Evolutionary conservation across 2,113 vertebrate species (phyloP).

Genomic region (Leuciscus idus): DNA sequence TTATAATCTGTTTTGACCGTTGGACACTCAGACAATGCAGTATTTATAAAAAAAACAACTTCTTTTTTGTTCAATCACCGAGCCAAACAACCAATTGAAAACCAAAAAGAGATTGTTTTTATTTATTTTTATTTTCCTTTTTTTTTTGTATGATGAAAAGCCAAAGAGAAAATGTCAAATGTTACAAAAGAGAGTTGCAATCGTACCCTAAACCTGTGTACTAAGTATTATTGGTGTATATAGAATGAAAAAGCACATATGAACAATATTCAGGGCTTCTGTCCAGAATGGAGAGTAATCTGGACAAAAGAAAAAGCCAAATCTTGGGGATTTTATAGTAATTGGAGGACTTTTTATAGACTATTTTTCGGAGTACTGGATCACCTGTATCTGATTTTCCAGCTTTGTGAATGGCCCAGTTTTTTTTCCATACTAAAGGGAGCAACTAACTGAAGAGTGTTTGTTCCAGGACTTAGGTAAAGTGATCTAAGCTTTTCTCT

Average conservation of each 20-base stretch:
- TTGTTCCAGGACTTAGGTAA: slow-evolving; percentile 64
- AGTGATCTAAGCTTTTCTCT: slow-evolving; percentile 65
- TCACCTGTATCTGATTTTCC: slow-evolving; percentile 64
- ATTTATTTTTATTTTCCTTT: slow-evolving; percentile 67
- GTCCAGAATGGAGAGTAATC: slow-evolving; percentile 70
- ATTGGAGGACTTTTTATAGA: slow-evolving; percentile 58
- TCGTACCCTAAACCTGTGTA: slow-evolving; percentile 76
- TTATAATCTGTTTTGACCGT: slow-evolving; percentile 66
- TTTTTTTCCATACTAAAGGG: slow-evolving; percentile 53
- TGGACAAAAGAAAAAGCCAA: slow-evolving; percentile 67
- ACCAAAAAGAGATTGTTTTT: slow-evolving; percentile 69
- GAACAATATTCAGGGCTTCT: slow-evolving; percentile 72
- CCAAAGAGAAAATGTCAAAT: slow-evolving; percentile 69
- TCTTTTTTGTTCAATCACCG: slow-evolving; percentile 65
- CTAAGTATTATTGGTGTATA: slow-evolving; percentile 65
- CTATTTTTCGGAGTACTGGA: slow-evolving; percentile 70
- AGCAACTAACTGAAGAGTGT: slow-evolving; percentile 58
- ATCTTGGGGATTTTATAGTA: slow-evolving; percentile 71
- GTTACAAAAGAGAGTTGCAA: slow-evolving; percentile 69
- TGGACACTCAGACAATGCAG: slow-evolving; percentile 70
- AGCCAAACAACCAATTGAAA: slow-evolving; percentile 77
- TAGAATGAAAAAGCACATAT: slow-evolving; percentile 73
- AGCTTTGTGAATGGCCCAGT: slow-evolving; percentile 57
- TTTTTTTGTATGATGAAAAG: slow-evolving; percentile 70
- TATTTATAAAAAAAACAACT: slow-evolving; percentile 75